A percentile compares a stretch with the other conserved stretches of the same genome.
Conservation (phyloP, 2,888 invertebrate genomes). For the Limenitis camilla region DNA sequence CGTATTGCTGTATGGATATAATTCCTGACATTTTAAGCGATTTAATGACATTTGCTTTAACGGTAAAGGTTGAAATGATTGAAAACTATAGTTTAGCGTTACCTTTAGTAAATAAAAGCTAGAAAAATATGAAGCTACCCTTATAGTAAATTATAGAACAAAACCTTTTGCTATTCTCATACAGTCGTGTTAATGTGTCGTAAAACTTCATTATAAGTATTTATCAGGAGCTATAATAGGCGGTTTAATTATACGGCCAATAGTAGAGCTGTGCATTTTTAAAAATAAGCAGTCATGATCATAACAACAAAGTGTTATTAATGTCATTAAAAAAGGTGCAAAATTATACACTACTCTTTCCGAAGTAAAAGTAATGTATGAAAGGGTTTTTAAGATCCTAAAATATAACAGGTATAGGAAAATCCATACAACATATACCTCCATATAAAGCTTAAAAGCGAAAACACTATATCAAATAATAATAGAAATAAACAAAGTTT, state of each 20-base stretch:
- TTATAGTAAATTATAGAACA: constrained; percentile 2
- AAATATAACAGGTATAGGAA: too few relatives aligned
- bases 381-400: constrained; percentile 10
- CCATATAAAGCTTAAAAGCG: too few relatives aligned
- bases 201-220: constrained; percentile 29
- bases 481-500: too few relatives aligned
- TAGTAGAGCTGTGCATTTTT: constrained; percentile 21
- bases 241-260: constrained; percentile 28
- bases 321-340: constrained; percentile 29
- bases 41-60: too few relatives aligned
- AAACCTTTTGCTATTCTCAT: constrained; percentile 16
- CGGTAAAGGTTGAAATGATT: too few relatives aligned
- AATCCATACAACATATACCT: too few relatives aligned
- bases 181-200: constrained; percentile 30
- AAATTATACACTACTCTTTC: constrained; percentile 28
- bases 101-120: too few relatives aligned
- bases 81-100: too few relatives aligned
- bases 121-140: neutral
- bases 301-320: constrained; percentile 29
- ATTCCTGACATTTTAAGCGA: too few relatives aligned
- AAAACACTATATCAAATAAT: too few relatives aligned
- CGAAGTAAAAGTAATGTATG: constrained; percentile 16
- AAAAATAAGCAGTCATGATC: constrained; percentile 27
- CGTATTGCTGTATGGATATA: too few relatives aligned
- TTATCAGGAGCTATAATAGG: constrained; percentile 28